Base-by-base conservation (phyloP, 2,888 invertebrate species). In the Ellobium chinense region DNA sequence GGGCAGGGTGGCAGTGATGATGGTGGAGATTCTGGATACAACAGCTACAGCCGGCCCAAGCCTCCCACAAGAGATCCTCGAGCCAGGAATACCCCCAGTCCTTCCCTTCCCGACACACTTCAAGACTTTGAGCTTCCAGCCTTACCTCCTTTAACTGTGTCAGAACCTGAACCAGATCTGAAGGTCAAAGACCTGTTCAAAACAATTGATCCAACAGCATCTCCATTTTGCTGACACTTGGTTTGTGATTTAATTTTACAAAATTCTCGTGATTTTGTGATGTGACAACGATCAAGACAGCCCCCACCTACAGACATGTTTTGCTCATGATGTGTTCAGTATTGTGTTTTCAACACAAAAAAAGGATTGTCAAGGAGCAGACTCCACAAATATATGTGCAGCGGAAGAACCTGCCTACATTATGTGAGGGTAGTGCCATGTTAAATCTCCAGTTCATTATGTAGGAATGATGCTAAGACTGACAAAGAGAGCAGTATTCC, bases 131-230 rank as follows among this genome's bases (percentile, higher is more conserved):
- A 74, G 31, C n/a, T 70, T 54, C 78, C 81, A 27, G 72, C 76
- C 36, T 60, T 75, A 31, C 29, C 80, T 4, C 69, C 70, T 14
- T 31, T 36, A 18, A 58, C 31, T 46, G 58, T 56, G 4, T 29
- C 37, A 27, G 62, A 80, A 60, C 83, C 83, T 76, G 84, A 85
- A 72, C 82, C 87, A 9, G 87, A 89, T 74, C 87, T 87, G 72
- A 86, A 89, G 37, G 84, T 93, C 31, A 92, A 92, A 84, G 92
- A 92, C 75, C 88, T 92, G 79, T 93, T 93, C 86, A 92, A 92
- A 86, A 91, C 92, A n/a, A 92, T 92, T 76, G 93, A 93, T 82
- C 93, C 93, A 0, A 93, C 93, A 24, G 93, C 93, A 2, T 93
- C 93, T 31, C 93, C 93, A 27, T 93, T 93, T 85, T 93, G 93